phyloP scores from a whole-genome alignment of 2,888 invertebrate genomes.

The Patella pellucida region DNA sequence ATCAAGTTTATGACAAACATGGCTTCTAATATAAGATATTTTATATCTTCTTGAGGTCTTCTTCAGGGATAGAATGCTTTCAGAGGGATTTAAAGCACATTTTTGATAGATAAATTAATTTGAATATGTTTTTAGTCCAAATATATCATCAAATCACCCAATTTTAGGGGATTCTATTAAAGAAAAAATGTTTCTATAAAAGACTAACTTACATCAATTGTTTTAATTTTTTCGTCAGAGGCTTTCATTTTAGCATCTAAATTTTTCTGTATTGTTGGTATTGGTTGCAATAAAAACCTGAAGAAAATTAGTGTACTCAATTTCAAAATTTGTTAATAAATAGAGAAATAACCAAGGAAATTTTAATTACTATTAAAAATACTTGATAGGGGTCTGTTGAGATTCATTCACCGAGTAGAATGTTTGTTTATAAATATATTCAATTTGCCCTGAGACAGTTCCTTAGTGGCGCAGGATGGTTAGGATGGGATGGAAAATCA shows the following conservation, averaged over 20 bases:
- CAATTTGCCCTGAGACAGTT: too few species aligned
- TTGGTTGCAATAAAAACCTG: conserved; percentile 80
- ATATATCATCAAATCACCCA: too few species aligned
- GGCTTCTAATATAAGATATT: too few species aligned
- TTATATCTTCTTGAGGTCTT: too few species aligned
- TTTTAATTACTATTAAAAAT: background rate
- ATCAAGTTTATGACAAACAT: too few species aligned
- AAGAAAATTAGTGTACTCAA: conserved; percentile 21
- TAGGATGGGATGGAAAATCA: too few species aligned
- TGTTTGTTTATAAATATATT: too few species aligned
- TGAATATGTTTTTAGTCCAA: too few species aligned
- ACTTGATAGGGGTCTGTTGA: background rate
- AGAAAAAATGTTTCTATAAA: background rate
- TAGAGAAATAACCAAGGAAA: background rate
- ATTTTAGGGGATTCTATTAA: too few species aligned
- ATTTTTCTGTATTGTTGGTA: conserved; percentile 77
- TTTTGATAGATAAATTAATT: too few species aligned
- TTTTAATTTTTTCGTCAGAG: conserved; percentile 77
- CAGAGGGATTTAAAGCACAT: too few species aligned
- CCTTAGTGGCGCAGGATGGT: too few species aligned
- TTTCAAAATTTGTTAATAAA: background rate
- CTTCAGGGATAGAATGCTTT: background rate
- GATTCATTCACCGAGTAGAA: background rate
- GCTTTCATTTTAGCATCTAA: conserved; percentile 76
- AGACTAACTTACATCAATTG: conserved; percentile 74